Base-by-base conservation (phyloP, 1,140 invertebrate genomes). In the Chlorops oryzae region DNA sequence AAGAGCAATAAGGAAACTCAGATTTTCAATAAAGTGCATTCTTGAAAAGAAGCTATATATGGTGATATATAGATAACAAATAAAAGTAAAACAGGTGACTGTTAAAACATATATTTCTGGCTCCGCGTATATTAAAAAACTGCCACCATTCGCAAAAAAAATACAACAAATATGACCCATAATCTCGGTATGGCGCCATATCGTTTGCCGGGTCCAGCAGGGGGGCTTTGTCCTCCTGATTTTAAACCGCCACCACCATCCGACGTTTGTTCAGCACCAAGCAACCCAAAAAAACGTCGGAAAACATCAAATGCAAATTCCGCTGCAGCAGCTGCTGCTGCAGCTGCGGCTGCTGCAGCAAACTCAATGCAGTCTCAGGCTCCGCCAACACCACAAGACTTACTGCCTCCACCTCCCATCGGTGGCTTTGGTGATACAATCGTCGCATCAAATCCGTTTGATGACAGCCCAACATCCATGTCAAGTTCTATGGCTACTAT, bases 361-460 rank as follows among this genome's bases (percentile, higher is more conserved):
- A 70, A 69, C 73, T 77, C 65, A 65, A 78, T 77, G 77, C 64
- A 57, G 56, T 55, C 79, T 55, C 74, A 80, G 62, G 75, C 79
- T 41, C 78, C 80, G 28, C 77, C 81, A 6, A 79, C 81, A 42
- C 80, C 79, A 55, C 80, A 86, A 61, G 82, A 88, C 74, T 82
- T 92, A 64, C 73, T 92, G 52, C 76, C 88, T 50, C 89, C 89
- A 22, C 90, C 89, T 12, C 84, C 89, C 23, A 80, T 87, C 59
- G 81, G 86, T 35, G 88, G 88, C 44, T 93, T 90, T 74, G 91
- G 90, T 34, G 91, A 95, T 64, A 94, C 91, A 38, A 92, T 96
- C 63, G 83, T 95, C 52, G 92, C 91, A 27, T 92, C 88, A 47
- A 96, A 96, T 76, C 92, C 92, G 22, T 96, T 97, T 74, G 93